Evolutionary conservation across 2,888 invertebrate species (phyloP).

Genomic region (Archips crataeganus): DNA sequence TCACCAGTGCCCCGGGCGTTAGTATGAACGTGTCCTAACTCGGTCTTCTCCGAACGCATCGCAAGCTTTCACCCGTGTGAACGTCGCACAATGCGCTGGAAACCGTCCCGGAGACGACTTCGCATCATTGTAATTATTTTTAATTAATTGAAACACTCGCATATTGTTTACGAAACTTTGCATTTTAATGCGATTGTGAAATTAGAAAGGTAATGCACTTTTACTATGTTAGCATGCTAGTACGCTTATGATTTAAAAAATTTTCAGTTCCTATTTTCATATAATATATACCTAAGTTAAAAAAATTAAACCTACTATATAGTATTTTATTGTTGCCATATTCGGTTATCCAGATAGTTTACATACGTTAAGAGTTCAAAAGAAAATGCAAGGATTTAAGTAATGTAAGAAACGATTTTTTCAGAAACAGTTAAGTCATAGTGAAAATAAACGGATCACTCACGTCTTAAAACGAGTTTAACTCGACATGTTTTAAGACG

Average conservation of each 20-base stretch:
- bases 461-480: no score
- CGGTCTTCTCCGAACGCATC: slow-evolving; percentile 49
- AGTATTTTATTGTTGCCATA: no score
- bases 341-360: no score
- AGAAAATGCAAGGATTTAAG: no score
- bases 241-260: not conserved
- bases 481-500: no score
- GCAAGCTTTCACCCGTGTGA: slow-evolving; percentile 59
- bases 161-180: slow-evolving; percentile 35
- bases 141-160: slow-evolving; percentile 37
- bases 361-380: no score
- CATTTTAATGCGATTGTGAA: slow-evolving; percentile 24
- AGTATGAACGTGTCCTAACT: slow-evolving; percentile 49
- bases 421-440: no score
- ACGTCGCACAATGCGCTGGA: slow-evolving; percentile 52
- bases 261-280: no score
- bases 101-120: slow-evolving; percentile 44
- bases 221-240: not conserved
- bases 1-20: not conserved
- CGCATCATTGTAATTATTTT: slow-evolving; percentile 33
- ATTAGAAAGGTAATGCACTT: slow-evolving; percentile 25
- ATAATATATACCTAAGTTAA: not conserved
- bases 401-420: no score
- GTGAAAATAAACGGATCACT: no score
- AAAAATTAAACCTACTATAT: not conserved